Evolutionary conservation across 2,888 invertebrate genomes (phyloP), one percentile per base, ranked within the genome.

Genomic region (Conistra vaccinii): DNA sequence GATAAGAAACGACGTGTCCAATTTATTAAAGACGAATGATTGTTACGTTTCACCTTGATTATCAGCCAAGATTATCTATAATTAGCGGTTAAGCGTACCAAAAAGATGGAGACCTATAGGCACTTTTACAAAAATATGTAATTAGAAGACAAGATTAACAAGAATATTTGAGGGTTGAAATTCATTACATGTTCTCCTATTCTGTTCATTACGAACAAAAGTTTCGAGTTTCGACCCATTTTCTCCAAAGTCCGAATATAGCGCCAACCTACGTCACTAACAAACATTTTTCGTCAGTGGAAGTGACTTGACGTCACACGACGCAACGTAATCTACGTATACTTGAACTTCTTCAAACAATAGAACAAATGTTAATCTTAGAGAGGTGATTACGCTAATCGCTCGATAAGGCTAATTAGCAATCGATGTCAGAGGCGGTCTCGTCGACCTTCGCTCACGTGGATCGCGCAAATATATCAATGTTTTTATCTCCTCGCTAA

Each of bases 401-500:
- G 39, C 58, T 84, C 72, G 83, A 85, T 88, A 88, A 78, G 68
- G 78, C 67, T 80, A 67, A 82, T 77, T 76, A 70, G 75, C 74
- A 81, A 78, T 85, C 87, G 84, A 82, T 84, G 75, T 45, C 78
- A 73, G 66, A 76, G 58, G 67, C 80, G 51, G 55, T 70, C 66
- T 67, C 35, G 66, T 73, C 67, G 81, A 86, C 88, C 87, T 89
- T 87, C 67, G 75, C 76, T 79, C 81, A 85, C 80, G 83, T 79
- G 84, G 76, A 81, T 82, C 76, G 77, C 65, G 81, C 79, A 85
- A 84, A 87, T 85, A 84, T 81, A 76, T 72, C 78, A 73, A 86
- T 84, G 87, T 85, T 88, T 86, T 89, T 89, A 89, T 89, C 87
- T 86, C 85, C 81, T 69, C 79, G 86, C 85, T 87, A 88, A 89